Percentiles rank a stretch among this genome's conserved stretches.
Conservation (phyloP, 2,797 vertebrate species). For the Ctenopoma kingsleyae region DNA sequence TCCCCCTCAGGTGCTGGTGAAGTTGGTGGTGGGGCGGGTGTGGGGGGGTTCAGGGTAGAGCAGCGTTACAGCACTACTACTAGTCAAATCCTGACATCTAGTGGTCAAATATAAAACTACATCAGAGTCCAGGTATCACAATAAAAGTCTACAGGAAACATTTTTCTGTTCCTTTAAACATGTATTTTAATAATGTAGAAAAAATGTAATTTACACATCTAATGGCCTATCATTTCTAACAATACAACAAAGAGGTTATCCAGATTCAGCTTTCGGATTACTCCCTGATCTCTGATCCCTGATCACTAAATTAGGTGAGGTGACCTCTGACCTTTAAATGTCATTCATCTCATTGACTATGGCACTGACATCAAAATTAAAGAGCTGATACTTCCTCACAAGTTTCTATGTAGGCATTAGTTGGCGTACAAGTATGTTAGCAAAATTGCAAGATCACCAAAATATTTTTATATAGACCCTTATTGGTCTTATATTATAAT, state of each 20-base stretch:
- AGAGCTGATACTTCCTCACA: slow-evolving; percentile 19
- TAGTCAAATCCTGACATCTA: slow-evolving; percentile 92
- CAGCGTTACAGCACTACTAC: slow-evolving; percentile 59
- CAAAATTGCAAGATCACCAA: not conserved
- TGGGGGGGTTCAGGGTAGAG: slow-evolving; percentile 26
- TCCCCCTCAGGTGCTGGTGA: slow-evolving; percentile 78
- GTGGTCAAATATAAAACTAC: slow-evolving; percentile 82
- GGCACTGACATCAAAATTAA: slow-evolving; percentile 52
- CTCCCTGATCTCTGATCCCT: slow-evolving; percentile 35
- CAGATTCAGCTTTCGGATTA: slow-evolving; percentile 46
- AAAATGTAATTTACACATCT: not conserved
- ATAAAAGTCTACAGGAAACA: not conserved
- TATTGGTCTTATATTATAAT: not conserved
- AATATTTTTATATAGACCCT: slow-evolving; percentile 1
- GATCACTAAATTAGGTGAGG: slow-evolving; percentile 54
- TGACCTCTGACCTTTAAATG: slow-evolving; percentile 77
- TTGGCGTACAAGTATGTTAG: not conserved
- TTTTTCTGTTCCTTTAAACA: not conserved
- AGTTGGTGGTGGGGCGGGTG: not conserved
- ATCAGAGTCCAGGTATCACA: not conserved
- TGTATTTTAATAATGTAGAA: not conserved
- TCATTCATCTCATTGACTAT: slow-evolving; percentile 53
- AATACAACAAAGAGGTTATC: slow-evolving; percentile 17
- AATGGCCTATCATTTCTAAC: not conserved
- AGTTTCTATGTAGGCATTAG: slow-evolving; percentile 10